These are phyloP conservation scores for Salvelinus namaycush DNA, from an alignment of 2,113 vertebrate genomes.

Conservation along the genomic window DNA sequence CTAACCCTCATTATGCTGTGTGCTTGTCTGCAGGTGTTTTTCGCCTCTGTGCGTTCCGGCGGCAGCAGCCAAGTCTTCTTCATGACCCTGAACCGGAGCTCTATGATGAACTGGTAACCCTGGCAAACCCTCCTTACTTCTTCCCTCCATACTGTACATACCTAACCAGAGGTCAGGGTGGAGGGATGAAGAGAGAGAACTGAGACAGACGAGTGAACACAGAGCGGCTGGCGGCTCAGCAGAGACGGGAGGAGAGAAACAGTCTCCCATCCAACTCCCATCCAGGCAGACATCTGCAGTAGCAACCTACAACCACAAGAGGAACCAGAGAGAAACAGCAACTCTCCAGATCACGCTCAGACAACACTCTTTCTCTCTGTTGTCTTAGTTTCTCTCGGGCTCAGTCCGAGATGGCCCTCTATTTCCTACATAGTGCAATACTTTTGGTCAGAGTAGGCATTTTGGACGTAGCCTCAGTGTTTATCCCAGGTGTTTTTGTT, in stretches of 20 bases:
- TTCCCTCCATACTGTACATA: conserved; percentile 5
- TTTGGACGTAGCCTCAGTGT: too few species aligned
- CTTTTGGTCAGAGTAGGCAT: not conserved
- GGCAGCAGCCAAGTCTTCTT: conserved; percentile 99
- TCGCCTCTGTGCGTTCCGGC: conserved; percentile 96
- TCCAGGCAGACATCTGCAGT: not conserved
- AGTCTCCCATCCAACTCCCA: too few species aligned
- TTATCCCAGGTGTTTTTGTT: not conserved
- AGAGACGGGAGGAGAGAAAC: not conserved
- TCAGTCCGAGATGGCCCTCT: not conserved
- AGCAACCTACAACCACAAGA: conserved; percentile 19
- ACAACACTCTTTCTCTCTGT: conserved; percentile 8
- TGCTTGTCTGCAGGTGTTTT: conserved; percentile 88
- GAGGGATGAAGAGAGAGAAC: conserved; percentile 13
- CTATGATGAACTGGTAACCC: conserved; percentile 99
- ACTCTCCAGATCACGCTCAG: conserved; percentile 9
- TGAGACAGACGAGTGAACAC: conserved; percentile 4
- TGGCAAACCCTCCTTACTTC: conserved; percentile 15
- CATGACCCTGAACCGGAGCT: conserved; percentile 99
- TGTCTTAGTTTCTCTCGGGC: conserved; percentile 7
- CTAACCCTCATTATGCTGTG: not conserved
- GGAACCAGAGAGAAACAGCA: conserved; percentile 32
- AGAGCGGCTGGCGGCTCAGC: conserved; percentile 6
- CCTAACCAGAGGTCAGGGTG: conserved; percentile 11
- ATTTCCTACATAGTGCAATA: not conserved